These are phyloP conservation scores for Sinosuthora webbiana DNA, from an alignment of 2,113 vertebrate genomes.

Conservation along the genomic window DNA sequence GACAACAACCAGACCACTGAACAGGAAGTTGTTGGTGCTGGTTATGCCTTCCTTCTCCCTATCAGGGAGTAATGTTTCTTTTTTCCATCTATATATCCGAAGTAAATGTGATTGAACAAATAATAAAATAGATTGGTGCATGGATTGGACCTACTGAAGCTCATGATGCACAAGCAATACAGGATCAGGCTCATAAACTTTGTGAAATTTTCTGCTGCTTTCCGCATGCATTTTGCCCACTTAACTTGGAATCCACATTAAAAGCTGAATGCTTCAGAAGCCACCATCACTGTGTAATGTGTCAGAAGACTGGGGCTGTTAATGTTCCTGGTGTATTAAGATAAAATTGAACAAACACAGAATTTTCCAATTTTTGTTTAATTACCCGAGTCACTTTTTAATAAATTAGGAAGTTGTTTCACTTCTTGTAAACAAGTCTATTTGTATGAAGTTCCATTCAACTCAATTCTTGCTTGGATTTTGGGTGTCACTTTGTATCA, in stretches of 20 bases:
- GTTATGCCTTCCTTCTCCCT: background rate
- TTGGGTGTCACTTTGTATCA: background rate
- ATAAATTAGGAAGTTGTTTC: constrained; percentile 19
- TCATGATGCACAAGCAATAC: background rate
- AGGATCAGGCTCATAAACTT: background rate
- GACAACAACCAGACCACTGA: background rate
- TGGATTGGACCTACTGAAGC: background rate
- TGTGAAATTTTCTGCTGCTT: background rate
- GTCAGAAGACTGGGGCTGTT: background rate
- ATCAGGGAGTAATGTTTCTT: background rate
- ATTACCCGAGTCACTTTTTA: constrained; percentile 25
- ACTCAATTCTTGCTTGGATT: background rate
- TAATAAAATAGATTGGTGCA: background rate
- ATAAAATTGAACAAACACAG: background rate
- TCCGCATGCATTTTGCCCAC: background rate
- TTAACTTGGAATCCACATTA: background rate
- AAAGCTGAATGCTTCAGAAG: background rate
- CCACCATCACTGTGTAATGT: background rate
- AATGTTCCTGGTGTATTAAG: background rate
- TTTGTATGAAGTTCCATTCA: background rate
- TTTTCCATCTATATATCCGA: background rate
- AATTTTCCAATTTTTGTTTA: constrained; percentile 44
- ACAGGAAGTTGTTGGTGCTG: background rate
- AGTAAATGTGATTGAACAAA: background rate
- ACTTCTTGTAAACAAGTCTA: background rate